Evolutionary conservation across 2,797 vertebrate genomes (phyloP), one percentile per base, ranked within the genome.

Genomic region (Gymnoscopelus microlampas): DNA sequence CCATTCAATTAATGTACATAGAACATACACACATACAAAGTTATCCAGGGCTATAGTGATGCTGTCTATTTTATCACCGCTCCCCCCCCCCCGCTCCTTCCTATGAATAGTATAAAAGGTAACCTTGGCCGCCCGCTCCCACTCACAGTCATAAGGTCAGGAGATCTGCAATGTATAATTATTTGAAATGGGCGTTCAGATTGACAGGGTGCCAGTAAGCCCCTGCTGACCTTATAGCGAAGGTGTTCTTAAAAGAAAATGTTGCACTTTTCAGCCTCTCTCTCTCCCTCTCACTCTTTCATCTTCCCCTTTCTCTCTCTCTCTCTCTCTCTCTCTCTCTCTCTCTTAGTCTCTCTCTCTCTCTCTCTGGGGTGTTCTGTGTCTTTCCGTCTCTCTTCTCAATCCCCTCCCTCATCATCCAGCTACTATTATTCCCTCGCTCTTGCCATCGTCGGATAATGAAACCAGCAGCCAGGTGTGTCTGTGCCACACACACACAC

Each of bases 401-500:
- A 29, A 66, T 73, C 66, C 79, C 26, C 71, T 77, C 72, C 72
- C 69, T 75, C 75, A 68, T 77, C 80, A 68, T 77, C 80, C 76
- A 84, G 73, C 68, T n/a, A 63, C 67, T 32, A 76, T 76, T 72
- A 73, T 76, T 72, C 74, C 79, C 49, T 72, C 73, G 78, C 47
- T 64, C 77, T 77, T 70, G 60, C 69, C 71, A 69, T 66, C 71
- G 68, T 75, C 71, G 80, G 70, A 74, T 90, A 84, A 86, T 87
- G 84, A 85, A 88, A 86, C 76, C 81, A 79, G 89, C 88, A n/a
- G n/a, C n/a, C n/a, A 89, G 91, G 87, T 88, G 84, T 78, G 77
- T 84, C 78, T 73, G 84, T 85, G 39, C 39, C 39, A 44, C 39
- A 19, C 19, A 19, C 8, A 39, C 80, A 86, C 89, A 88, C 85